Conservation (phyloP, 2,113 vertebrate genomes). For the Cebus imitator region DNA sequence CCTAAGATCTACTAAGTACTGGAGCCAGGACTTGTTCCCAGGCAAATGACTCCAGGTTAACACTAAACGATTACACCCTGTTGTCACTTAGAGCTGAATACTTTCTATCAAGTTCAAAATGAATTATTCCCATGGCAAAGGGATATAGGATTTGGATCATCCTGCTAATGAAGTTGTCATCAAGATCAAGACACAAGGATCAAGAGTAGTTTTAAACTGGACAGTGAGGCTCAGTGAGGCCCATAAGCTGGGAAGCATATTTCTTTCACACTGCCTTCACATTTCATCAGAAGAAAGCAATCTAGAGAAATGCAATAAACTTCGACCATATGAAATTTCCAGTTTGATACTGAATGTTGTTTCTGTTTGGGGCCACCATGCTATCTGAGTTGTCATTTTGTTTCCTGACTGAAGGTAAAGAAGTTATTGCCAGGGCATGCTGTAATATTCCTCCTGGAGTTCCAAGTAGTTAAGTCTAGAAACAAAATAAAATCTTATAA, state of each 20-base stretch:
- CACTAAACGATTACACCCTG: neutral
- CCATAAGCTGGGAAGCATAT: neutral
- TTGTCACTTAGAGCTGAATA: neutral
- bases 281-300: neutral
- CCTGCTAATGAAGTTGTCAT: neutral
- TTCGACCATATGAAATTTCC: neutral
- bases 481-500: constrained; percentile 49
- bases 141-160: neutral
- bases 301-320: neutral
- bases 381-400: neutral
- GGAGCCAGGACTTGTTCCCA: neutral
- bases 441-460: neutral
- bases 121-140: neutral
- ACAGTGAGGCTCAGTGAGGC: neutral
- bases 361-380: neutral
- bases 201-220: neutral
- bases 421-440: neutral
- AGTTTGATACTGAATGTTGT: neutral
- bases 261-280: neutral
- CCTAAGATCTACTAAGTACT: neutral
- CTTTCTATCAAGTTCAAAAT: constrained; percentile 14
- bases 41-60: neutral
- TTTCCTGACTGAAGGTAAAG: neutral
- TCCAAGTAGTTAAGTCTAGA: constrained; percentile 24
- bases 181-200: neutral